Evolutionary conservation across 2,113 vertebrate genomes (phyloP).

Genomic region (Podocnemis expansa): DNA sequence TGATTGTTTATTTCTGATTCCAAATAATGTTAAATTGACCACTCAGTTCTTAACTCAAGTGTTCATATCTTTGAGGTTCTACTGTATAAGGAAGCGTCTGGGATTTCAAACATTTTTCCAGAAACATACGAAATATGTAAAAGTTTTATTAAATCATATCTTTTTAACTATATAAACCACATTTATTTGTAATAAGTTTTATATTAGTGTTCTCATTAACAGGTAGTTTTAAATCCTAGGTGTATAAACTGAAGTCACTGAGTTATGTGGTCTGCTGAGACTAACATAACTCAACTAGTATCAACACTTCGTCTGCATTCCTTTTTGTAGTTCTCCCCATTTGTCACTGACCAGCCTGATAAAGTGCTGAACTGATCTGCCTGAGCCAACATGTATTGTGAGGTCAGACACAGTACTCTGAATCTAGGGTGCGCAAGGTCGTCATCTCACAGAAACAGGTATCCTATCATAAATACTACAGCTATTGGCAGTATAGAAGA

Average conservation of each 20-base stretch:
- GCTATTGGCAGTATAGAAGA: not conserved
- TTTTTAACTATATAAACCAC: not conserved
- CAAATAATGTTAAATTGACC: too few species aligned
- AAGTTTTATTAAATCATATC: not conserved
- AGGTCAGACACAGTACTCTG: fast-evolving
- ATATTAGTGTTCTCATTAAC: not conserved
- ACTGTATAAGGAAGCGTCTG: not conserved
- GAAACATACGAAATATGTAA: not conserved
- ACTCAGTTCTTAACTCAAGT: too few species aligned
- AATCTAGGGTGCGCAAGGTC: not conserved
- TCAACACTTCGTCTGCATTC: not conserved
- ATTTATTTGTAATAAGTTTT: not conserved
- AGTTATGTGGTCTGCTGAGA: not conserved
- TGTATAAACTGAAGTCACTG: not conserved
- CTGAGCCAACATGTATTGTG: not conserved
- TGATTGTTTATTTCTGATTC: too few species aligned
- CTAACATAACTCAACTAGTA: fast-evolving
- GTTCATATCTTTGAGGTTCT: not conserved
- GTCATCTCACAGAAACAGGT: not conserved
- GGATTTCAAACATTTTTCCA: not conserved
- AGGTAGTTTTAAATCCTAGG: not conserved
- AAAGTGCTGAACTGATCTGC: not conserved
- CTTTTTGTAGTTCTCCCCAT: not conserved
- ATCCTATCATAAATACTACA: not conserved
- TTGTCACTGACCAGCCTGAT: not conserved